Evolutionary conservation across 2,797 vertebrate species (phyloP).

Genomic region (Tapirus indicus): DNA sequence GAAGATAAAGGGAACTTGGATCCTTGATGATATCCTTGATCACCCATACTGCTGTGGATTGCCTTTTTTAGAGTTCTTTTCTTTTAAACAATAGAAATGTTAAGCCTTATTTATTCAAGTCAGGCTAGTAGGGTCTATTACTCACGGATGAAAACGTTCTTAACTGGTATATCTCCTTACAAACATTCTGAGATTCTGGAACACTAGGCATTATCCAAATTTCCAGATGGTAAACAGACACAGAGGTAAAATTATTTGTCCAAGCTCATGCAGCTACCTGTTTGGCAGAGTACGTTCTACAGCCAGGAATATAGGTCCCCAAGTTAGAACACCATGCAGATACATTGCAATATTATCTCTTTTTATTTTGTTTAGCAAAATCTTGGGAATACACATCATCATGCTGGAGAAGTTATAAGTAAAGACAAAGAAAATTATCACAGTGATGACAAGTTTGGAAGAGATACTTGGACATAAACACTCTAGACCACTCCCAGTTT

Average conservation of each 20-base stretch:
- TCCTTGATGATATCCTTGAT: not conserved
- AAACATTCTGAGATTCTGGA: not conserved
- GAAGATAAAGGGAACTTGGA: not conserved
- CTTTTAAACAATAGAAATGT: not conserved
- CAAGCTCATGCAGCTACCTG: not conserved
- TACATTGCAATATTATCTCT: not conserved
- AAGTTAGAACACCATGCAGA: not conserved
- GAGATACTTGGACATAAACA: not conserved
- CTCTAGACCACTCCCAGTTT: not conserved
- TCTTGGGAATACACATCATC: not conserved
- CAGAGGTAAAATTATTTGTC: not conserved
- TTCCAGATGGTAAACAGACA: not conserved
- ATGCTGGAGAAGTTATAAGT: constrained; percentile 3
- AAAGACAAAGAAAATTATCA: not conserved
- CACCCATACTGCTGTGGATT: not conserved
- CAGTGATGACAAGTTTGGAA: not conserved
- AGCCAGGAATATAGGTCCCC: not conserved
- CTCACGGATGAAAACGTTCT: not conserved
- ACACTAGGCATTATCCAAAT: not conserved
- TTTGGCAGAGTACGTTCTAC: not conserved
- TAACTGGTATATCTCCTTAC: not conserved
- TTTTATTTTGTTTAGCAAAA: not conserved
- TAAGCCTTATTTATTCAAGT: not conserved
- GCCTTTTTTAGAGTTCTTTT: not conserved
- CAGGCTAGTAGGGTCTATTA: not conserved